A percentile compares a stretch with the other conserved stretches of the same genome.
Evolutionary conservation across 2,113 vertebrate species (phyloP).

Genomic region (Gambusia holbrooki): DNA sequence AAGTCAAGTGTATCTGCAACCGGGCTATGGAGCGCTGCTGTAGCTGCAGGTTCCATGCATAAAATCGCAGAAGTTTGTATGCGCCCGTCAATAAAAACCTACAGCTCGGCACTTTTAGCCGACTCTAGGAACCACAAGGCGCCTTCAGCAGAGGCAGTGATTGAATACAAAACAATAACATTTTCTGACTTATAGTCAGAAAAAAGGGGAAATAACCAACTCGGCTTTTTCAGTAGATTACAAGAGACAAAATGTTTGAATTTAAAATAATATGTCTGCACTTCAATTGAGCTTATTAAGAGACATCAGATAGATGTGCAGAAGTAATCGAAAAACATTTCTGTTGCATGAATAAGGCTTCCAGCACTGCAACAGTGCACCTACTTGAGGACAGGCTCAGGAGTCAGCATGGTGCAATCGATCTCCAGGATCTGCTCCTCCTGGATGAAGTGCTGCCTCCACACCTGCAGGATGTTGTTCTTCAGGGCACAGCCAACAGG

Average conservation of each 20-base stretch:
- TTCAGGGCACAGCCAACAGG: slow-evolving; percentile 97
- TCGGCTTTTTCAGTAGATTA: background rate
- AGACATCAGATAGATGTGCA: no score
- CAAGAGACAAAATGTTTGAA: no score
- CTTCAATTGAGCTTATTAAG: no score
- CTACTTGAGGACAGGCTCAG: slow-evolving; percentile 94
- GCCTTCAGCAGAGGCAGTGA: background rate
- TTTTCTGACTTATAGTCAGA: background rate
- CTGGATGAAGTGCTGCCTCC: slow-evolving; percentile 99
- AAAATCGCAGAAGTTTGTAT: slow-evolving; percentile 67
- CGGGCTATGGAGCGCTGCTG: slow-evolving; percentile 72
- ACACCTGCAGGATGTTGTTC: slow-evolving; percentile 95
- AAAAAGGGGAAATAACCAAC: background rate
- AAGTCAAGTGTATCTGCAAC: slow-evolving; percentile 66
- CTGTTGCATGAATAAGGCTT: background rate
- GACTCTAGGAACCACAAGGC: slow-evolving; percentile 69
- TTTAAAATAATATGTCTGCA: background rate
- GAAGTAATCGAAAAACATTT: no score
- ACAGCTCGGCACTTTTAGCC: slow-evolving; percentile 51
- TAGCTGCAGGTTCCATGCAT: slow-evolving; percentile 64
- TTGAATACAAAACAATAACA: background rate
- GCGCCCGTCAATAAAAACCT: slow-evolving; percentile 66
- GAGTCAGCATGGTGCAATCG: slow-evolving; percentile 98
- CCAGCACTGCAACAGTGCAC: slow-evolving; percentile 18
- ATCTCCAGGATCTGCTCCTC: slow-evolving; percentile 99